phyloP scores from a whole-genome alignment of 1,140 invertebrate species.

The Lasioglossum baleicum region DNA sequence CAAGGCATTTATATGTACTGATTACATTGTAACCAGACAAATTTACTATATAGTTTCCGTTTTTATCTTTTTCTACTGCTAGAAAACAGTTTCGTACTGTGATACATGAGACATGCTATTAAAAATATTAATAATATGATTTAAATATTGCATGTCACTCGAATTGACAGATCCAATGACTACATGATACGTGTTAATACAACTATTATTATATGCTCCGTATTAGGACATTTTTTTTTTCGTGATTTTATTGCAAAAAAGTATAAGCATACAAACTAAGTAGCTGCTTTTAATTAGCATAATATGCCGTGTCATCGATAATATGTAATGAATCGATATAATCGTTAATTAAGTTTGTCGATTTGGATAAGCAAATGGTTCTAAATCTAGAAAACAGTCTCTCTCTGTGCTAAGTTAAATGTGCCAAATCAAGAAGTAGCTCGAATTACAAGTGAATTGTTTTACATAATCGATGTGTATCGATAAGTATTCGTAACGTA shows the following conservation, averaged over 20 bases:
- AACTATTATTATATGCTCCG: slow-evolving; percentile 47
- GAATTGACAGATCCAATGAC: slow-evolving; percentile 54
- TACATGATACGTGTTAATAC: slow-evolving; percentile 43
- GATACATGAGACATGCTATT: slow-evolving; percentile 21
- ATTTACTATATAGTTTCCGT: neutral
- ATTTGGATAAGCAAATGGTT: slow-evolving; percentile 25
- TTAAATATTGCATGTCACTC: slow-evolving; percentile 41
- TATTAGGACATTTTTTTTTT: slow-evolving; percentile 38
- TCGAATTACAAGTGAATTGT: slow-evolving; percentile 31
- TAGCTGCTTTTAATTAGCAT: slow-evolving; percentile 17
- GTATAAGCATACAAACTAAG: slow-evolving; percentile 32
- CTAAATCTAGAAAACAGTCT: slow-evolving; percentile 53
- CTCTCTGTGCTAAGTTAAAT: slow-evolving; percentile 31
- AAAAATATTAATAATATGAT: slow-evolving; percentile 37
- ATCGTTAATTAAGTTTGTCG: slow-evolving; percentile 22
- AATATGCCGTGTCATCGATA: slow-evolving; percentile 5
- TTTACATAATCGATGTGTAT: slow-evolving; percentile 22
- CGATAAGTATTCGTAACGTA: slow-evolving; percentile 27
- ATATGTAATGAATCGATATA: slow-evolving; percentile 16
- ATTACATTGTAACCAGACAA: slow-evolving; percentile 22
- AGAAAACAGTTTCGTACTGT: slow-evolving; percentile 23
- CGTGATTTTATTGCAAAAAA: slow-evolving; percentile 37
- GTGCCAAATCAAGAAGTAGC: slow-evolving; percentile 27
- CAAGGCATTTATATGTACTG: slow-evolving; percentile 13
- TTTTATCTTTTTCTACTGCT: slow-evolving; percentile 16